Base-by-base conservation (phyloP, 2,797 vertebrate species). In the Rousettus madagascariensis region DNA sequence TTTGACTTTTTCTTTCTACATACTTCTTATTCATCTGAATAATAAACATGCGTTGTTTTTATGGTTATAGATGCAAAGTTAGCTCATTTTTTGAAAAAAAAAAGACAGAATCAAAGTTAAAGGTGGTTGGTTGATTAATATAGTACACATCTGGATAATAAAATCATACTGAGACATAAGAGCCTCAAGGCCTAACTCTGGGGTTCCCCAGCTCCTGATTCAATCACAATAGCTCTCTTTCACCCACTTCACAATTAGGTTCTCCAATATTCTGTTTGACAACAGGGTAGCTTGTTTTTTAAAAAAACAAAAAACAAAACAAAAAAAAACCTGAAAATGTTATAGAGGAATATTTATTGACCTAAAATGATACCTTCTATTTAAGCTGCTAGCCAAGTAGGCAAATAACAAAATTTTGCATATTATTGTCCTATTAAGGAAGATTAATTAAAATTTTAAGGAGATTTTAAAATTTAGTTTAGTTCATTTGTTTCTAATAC, bases 1-100 rank as follows among this genome's bases (percentile, higher is more conserved):
- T 89, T 95, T 93, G 19, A 85, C 9, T 84, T 93, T 94, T 91
- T 75, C 53, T 95, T 61, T 36, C 46, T 80, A 65, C 13, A 57
- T 51, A 71, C 4, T 78, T 78, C 17, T n/a, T 75, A 75, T 6
- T 22, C 82, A 11, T 69, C 26, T 74, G 16, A 90, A 43, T 46
- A 90, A 84, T 5, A 96, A 86, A 15, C 3, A 51, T 43, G n/a
- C 68, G 8, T 86, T 72, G 83, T 61, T 72, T 88, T 82, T 66
- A 90, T 30, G 15, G 30, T 63, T 95, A 86, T 20, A 75, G 63
- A 72, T 69, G 72, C 55, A 72, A 68, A 84, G 24, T 24, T 24
- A 82, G 16, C 19, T 43, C 19, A 26, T 16, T 38, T 75, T 59
- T 61, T 11, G 2, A 53, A 51, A 96, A 80, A 69, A 74, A 75